Evolutionary conservation across 2,113 vertebrate genomes (phyloP).

Genomic region (Pogona vitticeps): DNA sequence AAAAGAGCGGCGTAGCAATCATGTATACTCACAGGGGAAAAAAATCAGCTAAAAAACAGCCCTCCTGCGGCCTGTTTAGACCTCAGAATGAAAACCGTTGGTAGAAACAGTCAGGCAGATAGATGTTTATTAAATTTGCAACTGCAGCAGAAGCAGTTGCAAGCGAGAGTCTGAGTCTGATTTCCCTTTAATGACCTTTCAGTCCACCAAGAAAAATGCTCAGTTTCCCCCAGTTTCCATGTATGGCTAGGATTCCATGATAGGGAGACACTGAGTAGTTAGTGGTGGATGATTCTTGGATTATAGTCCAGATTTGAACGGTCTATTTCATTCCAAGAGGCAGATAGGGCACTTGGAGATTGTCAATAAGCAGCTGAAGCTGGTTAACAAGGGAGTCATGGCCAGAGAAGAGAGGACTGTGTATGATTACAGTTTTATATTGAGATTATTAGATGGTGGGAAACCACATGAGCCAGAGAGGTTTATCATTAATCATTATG

Average conservation of each 20-base stretch:
- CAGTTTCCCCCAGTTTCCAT: constrained; percentile 61
- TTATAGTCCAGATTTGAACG: constrained; percentile 53
- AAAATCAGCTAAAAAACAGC: constrained; percentile 12
- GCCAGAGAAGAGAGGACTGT: not conserved
- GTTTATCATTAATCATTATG: constrained; percentile 58
- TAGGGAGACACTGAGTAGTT: constrained; percentile 58
- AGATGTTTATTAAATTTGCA: constrained; percentile 52
- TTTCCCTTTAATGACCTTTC: constrained; percentile 62
- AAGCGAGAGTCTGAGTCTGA: constrained; percentile 46
- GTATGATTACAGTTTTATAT: not conserved
- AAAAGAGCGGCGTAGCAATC: constrained; percentile 46
- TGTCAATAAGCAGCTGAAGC: constrained; percentile 20
- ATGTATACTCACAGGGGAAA: not conserved
- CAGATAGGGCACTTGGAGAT: constrained; percentile 34
- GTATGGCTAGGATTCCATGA: constrained; percentile 60
- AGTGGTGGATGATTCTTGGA: constrained; percentile 34
- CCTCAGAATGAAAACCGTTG: constrained; percentile 56
- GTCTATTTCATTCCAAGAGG: constrained; percentile 45
- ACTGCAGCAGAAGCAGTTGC: constrained; percentile 44
- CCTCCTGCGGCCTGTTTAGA: constrained; percentile 48
- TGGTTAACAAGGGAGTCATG: constrained; percentile 11
- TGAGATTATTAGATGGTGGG: not conserved
- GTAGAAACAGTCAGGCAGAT: constrained; percentile 49
- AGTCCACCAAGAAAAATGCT: constrained; percentile 56
- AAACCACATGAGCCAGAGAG: constrained; percentile 33